These are phyloP conservation scores for Tupiocoris notatus DNA, from an alignment of 2,888 invertebrate genomes.

Conservation along the genomic window DNA sequence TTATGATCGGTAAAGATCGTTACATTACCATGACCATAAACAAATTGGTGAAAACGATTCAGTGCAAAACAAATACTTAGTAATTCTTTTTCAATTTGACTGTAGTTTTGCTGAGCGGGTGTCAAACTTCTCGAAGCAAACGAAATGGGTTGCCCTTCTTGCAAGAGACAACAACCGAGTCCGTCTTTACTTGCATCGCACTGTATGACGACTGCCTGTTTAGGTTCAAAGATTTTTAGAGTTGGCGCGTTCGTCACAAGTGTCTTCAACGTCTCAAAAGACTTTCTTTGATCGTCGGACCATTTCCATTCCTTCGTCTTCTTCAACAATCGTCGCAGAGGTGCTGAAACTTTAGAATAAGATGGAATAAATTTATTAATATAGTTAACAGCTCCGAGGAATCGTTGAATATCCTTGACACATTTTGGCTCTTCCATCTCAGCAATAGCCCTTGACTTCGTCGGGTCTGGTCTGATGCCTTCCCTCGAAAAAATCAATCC, in stretches of 20 bases:
- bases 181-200: slow-evolving; percentile 42
- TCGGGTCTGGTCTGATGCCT: slow-evolving; percentile 21
- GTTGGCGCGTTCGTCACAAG: slow-evolving; percentile 38
- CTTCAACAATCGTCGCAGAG: slow-evolving; percentile 39
- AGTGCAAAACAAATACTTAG: too few relatives aligned
- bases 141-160: slow-evolving; percentile 43
- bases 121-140: slow-evolving; percentile 44
- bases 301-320: slow-evolving; percentile 19
- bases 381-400: too few relatives aligned
- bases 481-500: too few relatives aligned
- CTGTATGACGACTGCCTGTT: slow-evolving; percentile 37
- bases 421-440: slow-evolving; percentile 14
- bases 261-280: slow-evolving; percentile 30
- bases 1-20: too few relatives aligned
- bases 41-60: too few relatives aligned
- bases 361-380: too few relatives aligned
- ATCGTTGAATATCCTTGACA: slow-evolving; percentile 19
- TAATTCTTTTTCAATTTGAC: slow-evolving; percentile 50
- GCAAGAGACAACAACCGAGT: slow-evolving; percentile 43
- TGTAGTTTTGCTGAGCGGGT: slow-evolving; percentile 43
- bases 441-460: slow-evolving; percentile 20
- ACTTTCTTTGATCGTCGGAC: slow-evolving; percentile 13
- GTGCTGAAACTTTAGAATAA: slow-evolving; percentile 30
- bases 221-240: slow-evolving; percentile 37
- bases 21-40: too few relatives aligned